Base-by-base conservation (phyloP, 2,797 vertebrate species). In the Tenualosa thibaudeaui region DNA sequence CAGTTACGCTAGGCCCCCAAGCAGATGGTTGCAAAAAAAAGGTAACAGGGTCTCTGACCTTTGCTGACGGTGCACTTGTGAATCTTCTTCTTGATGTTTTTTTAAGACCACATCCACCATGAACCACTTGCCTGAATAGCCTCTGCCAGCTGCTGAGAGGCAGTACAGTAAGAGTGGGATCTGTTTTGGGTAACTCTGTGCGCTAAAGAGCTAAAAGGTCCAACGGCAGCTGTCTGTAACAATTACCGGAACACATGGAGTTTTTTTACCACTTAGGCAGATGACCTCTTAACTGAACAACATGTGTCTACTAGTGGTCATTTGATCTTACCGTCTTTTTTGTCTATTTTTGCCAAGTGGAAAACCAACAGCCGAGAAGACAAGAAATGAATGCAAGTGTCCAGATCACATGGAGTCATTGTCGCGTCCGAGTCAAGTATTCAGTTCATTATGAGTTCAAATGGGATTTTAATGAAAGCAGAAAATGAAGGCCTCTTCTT, bases 221-320 rank as follows among this genome's bases (percentile, higher is more conserved):
- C 71, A 46, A 19, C 17, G 68, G 40, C 71, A 46, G 71, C 71
- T 78, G 71, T 78, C 71, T 78, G 71, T 22, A 78, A 22, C 37
- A 78, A 37, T 46, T 43, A 78, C 17, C 40, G 22, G 19, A 46
- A 9, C 43, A 40, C 40, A 43, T 43, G 40, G 17, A 75, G 37
- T 75, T 17, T 37, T 43, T 40, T 37, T 43, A 46, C 37, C 71
- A 46, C 40, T 46, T 22, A 78, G 71, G 19, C 3, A 78, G 40
- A 46, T 8, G 71, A 43, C 19, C 40, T 12, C 37, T 78, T 17
- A 46, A 43, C 71, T 46, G 37, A 31, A 78, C 71, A 78, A 17
- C 7, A 8, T 22, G 17, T 19, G 15, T 78, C 71, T 46, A 19
- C 17, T 46, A 24, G 71, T 46, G 40, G 40, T 78, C 68, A 3